Evolutionary conservation across 2,888 invertebrate genomes (phyloP), one percentile per base, ranked within the genome.

Genomic region (Cantharis nigra): DNA sequence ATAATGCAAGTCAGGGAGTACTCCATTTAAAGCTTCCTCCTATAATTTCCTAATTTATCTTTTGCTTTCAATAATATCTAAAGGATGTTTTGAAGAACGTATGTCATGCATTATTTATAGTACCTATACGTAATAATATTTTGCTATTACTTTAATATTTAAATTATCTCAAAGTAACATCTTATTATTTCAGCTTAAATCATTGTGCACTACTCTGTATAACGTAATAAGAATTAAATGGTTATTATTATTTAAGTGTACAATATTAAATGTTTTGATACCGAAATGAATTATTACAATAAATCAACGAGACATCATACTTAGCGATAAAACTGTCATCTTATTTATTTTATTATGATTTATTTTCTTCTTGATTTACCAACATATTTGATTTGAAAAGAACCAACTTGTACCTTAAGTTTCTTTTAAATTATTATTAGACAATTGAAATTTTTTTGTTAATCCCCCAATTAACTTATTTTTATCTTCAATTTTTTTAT

Each of bases 401-500:
- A n/a, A 49, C 49, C 7, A n/a, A 49, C n/a, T 49, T 9, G n/a
- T n/a, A 49, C n/a, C 33, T 33, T 5, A 33, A 33, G 1, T 13
- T 13, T 33, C 4, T 4, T 33, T 5, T n/a, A 49, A 49, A 7
- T 49, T 49, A 49, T n/a, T 49, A n/a, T n/a, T 33, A 13, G 0
- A 3, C 4, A 28, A n/a, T 63, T 49, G 26, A 49, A 65, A 70
- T 70, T 18, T 13, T 16, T 16, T 72, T 30, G 10, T 65, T 49
- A 28, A 30, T 64, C 63, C 11, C 28, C 33, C 14, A 13, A 20
- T 26, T 62, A 72, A 63, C 18, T 67, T 63, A 49, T 71, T 74
- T 69, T 33, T 33, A 33, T 13, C 33, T 33, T 33, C 11, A 13
- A 33, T 76, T 79, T 81, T 71, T 82, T 81, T 3, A 74, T 71